Evolutionary conservation across 2,888 invertebrate genomes (phyloP).

Genomic region (Agriopis leucophaearia): DNA sequence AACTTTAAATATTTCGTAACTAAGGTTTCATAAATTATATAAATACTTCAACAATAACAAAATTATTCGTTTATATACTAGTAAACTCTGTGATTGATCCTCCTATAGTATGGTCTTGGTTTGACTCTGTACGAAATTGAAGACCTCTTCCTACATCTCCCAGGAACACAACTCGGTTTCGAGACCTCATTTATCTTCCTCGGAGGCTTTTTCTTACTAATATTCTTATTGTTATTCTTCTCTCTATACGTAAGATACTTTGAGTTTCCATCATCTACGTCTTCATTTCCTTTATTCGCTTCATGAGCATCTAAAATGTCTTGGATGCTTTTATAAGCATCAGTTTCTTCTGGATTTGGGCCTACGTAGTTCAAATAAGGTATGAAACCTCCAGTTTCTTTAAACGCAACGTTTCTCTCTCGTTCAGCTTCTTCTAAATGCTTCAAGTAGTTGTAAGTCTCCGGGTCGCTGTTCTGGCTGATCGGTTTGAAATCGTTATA

Average conservation of each 20-base stretch:
- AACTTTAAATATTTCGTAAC: not conserved
- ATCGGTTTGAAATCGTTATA: constrained; percentile 70
- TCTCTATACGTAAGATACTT: constrained; percentile 57
- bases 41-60: constrained; percentile 2
- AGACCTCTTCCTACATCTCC: constrained; percentile 68
- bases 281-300: constrained; percentile 61
- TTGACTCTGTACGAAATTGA: constrained; percentile 53
- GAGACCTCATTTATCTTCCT: constrained; percentile 46
- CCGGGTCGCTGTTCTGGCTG: constrained; percentile 69
- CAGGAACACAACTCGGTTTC: constrained; percentile 61
- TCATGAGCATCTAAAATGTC: constrained; percentile 77
- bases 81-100: constrained; percentile 50
- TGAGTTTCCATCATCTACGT: constrained; percentile 48
- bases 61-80: constrained; percentile 9
- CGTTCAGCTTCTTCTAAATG: constrained; percentile 65
- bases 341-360: constrained; percentile 59
- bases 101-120: constrained; percentile 67
- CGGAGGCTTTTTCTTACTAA: constrained; percentile 56
- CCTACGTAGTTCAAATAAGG: constrained; percentile 53
- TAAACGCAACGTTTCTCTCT: constrained; percentile 56
- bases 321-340: constrained; percentile 71
- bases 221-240: constrained; percentile 43
- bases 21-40: not conserved
- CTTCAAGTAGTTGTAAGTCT: constrained; percentile 73
- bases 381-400: constrained; percentile 56